These are phyloP conservation scores for Leiothrix lutea DNA, from an alignment of 2,113 vertebrate genomes.

Conservation along the genomic window DNA sequence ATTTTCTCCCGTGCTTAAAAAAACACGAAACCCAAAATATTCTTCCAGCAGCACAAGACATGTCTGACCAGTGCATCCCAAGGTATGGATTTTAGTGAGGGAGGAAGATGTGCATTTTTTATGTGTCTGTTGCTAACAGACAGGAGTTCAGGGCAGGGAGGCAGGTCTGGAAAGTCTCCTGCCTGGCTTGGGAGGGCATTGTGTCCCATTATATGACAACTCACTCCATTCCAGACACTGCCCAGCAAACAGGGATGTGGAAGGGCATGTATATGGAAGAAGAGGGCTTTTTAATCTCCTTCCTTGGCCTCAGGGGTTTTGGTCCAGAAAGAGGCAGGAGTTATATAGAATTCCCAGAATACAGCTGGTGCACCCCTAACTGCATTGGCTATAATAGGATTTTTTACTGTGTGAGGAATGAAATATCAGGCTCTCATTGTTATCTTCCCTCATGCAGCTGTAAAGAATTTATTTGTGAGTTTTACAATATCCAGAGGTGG, in stretches of 20 bases:
- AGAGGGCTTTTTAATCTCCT: neutral
- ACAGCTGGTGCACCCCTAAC: slow-evolving; percentile 31
- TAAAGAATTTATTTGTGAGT: slow-evolving; percentile 63
- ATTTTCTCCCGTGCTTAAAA: neutral
- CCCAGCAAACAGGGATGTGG: neutral
- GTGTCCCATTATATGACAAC: neutral
- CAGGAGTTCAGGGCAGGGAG: neutral
- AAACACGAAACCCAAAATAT: neutral
- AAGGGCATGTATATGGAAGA: neutral
- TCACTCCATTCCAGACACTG: neutral
- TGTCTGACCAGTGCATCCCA: neutral
- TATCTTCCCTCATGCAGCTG: slow-evolving; percentile 51
- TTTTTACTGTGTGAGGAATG: slow-evolving; percentile 60
- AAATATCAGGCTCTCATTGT: slow-evolving; percentile 43
- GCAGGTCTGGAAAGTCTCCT: neutral
- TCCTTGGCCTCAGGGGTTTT: neutral
- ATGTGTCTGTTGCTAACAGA: neutral
- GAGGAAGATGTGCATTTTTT: neutral
- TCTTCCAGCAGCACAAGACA: neutral
- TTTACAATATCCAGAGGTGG: slow-evolving; percentile 62
- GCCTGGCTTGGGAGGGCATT: neutral
- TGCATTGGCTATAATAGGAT: slow-evolving; percentile 41
- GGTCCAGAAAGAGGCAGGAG: slow-evolving; percentile 17
- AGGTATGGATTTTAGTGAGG: neutral
- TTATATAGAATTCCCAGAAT: slow-evolving; percentile 34